Evolutionary conservation across 2,113 vertebrate genomes (phyloP).

Genomic region (Eclectus roratus): DNA sequence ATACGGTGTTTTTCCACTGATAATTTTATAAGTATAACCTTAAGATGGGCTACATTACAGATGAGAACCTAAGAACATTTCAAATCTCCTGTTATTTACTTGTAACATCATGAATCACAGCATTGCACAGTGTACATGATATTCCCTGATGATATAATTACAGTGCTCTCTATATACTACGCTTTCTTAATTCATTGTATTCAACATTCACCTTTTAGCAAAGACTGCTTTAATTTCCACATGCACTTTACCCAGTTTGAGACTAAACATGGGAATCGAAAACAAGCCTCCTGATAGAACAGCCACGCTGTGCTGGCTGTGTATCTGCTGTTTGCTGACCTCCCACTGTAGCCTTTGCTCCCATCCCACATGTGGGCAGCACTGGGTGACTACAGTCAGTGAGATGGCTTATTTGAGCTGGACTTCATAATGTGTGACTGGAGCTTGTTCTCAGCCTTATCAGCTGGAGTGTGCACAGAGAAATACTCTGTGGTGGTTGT

Average conservation of each 20-base stretch:
- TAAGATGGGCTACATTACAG: slow-evolving; percentile 9
- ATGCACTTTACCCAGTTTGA: neutral
- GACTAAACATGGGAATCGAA: neutral
- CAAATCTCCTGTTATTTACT: slow-evolving; percentile 47
- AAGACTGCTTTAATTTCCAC: neutral
- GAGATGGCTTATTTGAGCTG: neutral
- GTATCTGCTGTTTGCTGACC: neutral
- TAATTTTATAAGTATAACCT: slow-evolving; percentile 21
- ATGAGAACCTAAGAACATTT: neutral
- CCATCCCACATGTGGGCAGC: neutral
- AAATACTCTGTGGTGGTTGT: neutral
- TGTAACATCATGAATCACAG: slow-evolving; percentile 12
- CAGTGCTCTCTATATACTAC: neutral
- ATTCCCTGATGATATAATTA: slow-evolving; percentile 38
- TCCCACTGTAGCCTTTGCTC: neutral
- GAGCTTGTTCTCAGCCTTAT: neutral
- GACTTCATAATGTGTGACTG: neutral
- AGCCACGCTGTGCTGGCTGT: accelerated
- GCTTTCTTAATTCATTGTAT: slow-evolving; percentile 34
- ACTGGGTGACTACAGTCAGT: neutral
- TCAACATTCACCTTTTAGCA: slow-evolving; percentile 9
- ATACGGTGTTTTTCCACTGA: slow-evolving; percentile 30
- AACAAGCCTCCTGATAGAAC: neutral
- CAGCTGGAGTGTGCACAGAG: accelerated
- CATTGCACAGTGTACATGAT: neutral